Evolutionary conservation across 2,797 vertebrate genomes (phyloP).

Genomic region (Semotilus atromaculatus): DNA sequence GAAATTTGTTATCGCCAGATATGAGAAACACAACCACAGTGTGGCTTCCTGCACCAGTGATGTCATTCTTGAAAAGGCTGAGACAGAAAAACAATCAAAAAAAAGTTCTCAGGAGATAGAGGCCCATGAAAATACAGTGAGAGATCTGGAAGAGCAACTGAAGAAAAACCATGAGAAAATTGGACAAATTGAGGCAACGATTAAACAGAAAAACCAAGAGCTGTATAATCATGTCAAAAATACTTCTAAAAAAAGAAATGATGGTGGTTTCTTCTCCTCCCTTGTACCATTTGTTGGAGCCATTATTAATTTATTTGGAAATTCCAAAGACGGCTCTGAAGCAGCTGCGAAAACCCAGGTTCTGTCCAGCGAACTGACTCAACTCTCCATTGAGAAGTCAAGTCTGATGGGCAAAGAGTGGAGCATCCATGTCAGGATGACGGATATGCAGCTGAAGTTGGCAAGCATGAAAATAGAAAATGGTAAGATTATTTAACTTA

Average conservation of each 20-base stretch:
- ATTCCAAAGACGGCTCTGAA: fast-evolving
- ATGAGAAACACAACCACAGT: neutral
- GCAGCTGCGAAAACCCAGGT: neutral
- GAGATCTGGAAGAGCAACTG: fast-evolving
- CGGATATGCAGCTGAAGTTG: neutral
- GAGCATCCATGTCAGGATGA: neutral
- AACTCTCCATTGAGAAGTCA: neutral
- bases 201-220: neutral
- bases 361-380: neutral
- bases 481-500: neutral
- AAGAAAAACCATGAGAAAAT: neutral
- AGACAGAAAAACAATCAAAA: neutral
- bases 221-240: neutral
- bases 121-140: neutral
- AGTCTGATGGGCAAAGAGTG: neutral
- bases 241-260: fast-evolving
- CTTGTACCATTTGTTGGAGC: neutral
- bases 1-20: constrained; percentile 7
- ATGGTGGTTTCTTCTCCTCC: fast-evolving
- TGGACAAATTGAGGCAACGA: neutral
- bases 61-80: neutral
- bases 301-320: neutral
- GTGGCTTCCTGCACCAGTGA: constrained; percentile 9
- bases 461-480: neutral
- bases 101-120: neutral